phyloP scores from a whole-genome alignment of 2,797 vertebrate genomes.

The Crypturellus tataupa region DNA sequence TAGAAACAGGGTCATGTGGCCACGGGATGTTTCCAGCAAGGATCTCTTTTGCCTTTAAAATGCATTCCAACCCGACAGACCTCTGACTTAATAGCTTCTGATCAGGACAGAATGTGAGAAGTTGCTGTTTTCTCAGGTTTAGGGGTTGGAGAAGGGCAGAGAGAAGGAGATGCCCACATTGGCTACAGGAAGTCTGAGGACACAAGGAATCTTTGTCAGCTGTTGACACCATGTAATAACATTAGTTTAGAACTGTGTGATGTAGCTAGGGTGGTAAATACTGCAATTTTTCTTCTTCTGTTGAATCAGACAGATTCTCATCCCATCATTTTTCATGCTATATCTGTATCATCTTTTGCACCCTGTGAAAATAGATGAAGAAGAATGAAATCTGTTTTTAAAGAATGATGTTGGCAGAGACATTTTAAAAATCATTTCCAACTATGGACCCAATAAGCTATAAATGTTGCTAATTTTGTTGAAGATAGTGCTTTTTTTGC shows the following conservation, averaged over 20 bases:
- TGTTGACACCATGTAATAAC: neutral
- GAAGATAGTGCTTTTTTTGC: neutral
- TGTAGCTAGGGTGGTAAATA: neutral
- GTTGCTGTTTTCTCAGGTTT: neutral
- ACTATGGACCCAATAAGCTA: neutral
- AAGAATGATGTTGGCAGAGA: neutral
- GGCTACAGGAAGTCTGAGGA: neutral
- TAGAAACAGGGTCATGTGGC: neutral
- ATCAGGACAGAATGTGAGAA: neutral
- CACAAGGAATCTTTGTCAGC: neutral
- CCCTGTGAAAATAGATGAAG: neutral
- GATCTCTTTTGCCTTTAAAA: neutral
- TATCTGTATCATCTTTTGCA: neutral
- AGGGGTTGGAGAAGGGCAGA: rapidly evolving
- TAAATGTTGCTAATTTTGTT: neutral
- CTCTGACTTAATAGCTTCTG: neutral
- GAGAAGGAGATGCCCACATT: rapidly evolving
- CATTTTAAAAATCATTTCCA: neutral
- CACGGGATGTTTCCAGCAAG: neutral
- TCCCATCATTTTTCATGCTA: neutral
- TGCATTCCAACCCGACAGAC: neutral
- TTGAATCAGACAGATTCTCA: neutral
- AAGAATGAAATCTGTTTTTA: neutral
- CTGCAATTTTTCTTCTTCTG: neutral
- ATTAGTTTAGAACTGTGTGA: neutral